phyloP scores from a whole-genome alignment of 2,797 vertebrate species.

The Anguilla megastoma region DNA sequence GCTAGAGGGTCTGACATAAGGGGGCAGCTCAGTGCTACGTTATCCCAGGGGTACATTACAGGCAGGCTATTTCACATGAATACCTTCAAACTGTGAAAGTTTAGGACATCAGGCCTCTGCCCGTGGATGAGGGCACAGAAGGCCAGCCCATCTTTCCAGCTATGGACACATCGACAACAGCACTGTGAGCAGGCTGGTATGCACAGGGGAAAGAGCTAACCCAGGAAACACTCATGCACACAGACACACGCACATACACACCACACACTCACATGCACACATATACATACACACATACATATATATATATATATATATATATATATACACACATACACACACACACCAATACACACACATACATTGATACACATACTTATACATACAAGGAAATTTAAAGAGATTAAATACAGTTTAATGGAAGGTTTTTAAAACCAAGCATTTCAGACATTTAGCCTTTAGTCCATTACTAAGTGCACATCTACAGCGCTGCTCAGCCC shows the following conservation, averaged over 20 bases:
- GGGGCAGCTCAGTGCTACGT: background rate
- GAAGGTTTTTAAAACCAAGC: background rate
- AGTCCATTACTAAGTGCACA: background rate
- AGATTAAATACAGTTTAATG: background rate
- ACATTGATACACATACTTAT: background rate
- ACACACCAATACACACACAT: background rate
- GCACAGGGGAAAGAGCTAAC: background rate
- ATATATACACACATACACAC: background rate
- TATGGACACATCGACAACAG: conserved; percentile 32
- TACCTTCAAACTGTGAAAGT: conserved; percentile 46
- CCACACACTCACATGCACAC: background rate
- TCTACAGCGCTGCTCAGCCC: background rate
- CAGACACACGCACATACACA: no score
- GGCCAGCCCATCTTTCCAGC: conserved; percentile 58
- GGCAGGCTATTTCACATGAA: conserved; percentile 5
- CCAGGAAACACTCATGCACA: background rate
- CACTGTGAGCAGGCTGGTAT: background rate
- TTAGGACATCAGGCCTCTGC: conserved; percentile 59
- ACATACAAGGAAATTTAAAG: background rate
- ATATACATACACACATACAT: background rate
- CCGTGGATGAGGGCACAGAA: conserved; percentile 59
- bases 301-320: background rate
- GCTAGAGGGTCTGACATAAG: background rate
- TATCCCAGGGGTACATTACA: background rate
- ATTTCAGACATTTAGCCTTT: background rate